Conservation (phyloP, 2,888 invertebrate genomes). For the Syrphus vitripennis region DNA sequence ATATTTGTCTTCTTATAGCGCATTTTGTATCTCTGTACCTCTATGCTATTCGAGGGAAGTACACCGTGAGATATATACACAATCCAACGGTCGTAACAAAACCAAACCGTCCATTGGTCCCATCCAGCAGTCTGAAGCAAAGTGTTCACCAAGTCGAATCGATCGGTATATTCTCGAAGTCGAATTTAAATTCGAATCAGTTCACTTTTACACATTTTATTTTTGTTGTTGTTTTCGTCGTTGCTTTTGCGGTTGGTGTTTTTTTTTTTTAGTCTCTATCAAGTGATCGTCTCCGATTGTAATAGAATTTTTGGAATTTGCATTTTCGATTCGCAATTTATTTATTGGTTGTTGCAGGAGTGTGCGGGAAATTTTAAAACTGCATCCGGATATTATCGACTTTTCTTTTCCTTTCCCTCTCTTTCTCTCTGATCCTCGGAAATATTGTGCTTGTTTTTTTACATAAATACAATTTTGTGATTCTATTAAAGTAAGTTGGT, state of each 20-base stretch:
- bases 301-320: constrained; percentile 65
- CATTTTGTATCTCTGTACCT: neutral
- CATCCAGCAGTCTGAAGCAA: constrained; percentile 64
- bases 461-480: neutral
- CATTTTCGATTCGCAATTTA: constrained; percentile 59
- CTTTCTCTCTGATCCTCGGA: constrained; percentile 5
- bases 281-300: constrained; percentile 10
- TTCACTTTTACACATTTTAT: neutral
- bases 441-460: neutral
- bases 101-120: constrained; percentile 66
- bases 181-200: constrained; percentile 29
- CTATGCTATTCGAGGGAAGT: constrained; percentile 29
- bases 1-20: constrained; percentile 45
- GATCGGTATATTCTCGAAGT: constrained; percentile 39
- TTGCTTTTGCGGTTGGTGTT: neutral
- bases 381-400: constrained; percentile 40
- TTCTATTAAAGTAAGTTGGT: neutral
- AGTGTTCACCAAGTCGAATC: constrained; percentile 67
- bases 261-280: neutral
- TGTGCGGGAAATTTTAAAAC: constrained; percentile 6
- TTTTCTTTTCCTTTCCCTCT: constrained; percentile 15
- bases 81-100: constrained; percentile 65
- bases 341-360: constrained; percentile 26
- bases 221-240: neutral
- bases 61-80: constrained; percentile 42